Conservation (phyloP, 2,113 vertebrate genomes). For the Campylomormyrus tamandua region DNA sequence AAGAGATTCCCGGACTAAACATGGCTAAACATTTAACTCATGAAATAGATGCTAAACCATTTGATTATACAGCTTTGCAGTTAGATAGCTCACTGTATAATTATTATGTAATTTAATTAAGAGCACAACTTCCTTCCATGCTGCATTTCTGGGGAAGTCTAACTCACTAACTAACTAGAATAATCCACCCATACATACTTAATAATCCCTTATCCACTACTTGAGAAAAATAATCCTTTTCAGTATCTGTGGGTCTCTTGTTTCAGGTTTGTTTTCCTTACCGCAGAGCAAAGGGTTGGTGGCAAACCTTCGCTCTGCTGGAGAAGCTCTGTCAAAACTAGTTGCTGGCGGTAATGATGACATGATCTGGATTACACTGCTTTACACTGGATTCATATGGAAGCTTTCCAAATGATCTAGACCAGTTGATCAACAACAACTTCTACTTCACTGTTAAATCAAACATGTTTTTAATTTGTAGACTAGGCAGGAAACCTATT, state of each 20-base stretch:
- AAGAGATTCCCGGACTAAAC: not conserved
- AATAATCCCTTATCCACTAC: not conserved
- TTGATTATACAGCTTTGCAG: not conserved
- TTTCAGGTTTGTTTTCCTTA: not conserved
- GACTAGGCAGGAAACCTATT: not conserved
- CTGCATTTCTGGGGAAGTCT: not conserved
- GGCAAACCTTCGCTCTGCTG: not conserved
- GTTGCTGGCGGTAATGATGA: not conserved
- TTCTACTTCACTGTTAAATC: not conserved
- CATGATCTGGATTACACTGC: not conserved
- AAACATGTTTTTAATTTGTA: not conserved
- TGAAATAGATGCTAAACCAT: not conserved
- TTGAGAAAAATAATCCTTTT: not conserved
- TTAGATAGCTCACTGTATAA: not conserved
- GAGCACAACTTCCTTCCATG: not conserved
- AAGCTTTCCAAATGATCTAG: not conserved
- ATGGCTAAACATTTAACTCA: not conserved
- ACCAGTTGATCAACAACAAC: not conserved
- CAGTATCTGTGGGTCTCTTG: not conserved
- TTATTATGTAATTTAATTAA: not conserved
- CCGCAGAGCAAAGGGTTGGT: not conserved
- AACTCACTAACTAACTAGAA: not conserved
- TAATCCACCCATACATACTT: not conserved
- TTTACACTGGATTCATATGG: not conserved
- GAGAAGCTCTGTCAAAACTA: not conserved